phyloP scores from a whole-genome alignment of 2,113 vertebrate species.

The Lampris incognitus region DNA sequence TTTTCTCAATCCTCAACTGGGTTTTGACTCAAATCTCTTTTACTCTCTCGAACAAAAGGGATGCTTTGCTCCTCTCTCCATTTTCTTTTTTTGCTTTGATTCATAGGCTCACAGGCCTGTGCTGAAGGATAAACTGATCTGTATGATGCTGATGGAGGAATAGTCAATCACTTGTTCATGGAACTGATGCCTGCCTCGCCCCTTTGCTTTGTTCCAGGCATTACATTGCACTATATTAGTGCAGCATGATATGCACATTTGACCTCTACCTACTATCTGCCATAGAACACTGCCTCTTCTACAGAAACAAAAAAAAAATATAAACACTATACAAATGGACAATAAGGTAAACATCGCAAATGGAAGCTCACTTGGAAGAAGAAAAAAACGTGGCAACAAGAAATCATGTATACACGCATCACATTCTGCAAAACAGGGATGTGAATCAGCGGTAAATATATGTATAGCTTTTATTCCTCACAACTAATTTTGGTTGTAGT shows the following conservation, averaged over 20 bases:
- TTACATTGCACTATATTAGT: constrained; percentile 99
- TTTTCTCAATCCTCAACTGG: constrained; percentile 71
- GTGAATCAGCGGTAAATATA: constrained; percentile 63
- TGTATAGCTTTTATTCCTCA: constrained; percentile 70
- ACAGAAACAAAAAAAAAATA: constrained; percentile 49
- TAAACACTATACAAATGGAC: constrained; percentile 72
- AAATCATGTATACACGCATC: constrained; percentile 27
- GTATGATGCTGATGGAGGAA: constrained; percentile 76
- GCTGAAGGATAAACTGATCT: constrained; percentile 80
- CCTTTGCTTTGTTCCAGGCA: constrained; percentile 87
- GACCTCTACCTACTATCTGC: constrained; percentile 90
- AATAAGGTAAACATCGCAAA: constrained; percentile 53
- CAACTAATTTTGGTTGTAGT: constrained; percentile 74
- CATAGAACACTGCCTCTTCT: constrained; percentile 92
- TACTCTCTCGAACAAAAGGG: constrained; percentile 66
- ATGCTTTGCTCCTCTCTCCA: constrained; percentile 69
- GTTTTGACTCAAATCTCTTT: constrained; percentile 76
- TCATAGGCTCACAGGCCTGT: constrained; percentile 76
- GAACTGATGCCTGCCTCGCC: constrained; percentile 82
- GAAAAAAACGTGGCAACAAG: neutral
- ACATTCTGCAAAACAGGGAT: constrained; percentile 49
- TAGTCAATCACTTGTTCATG: constrained; percentile 81
- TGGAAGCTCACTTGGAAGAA: constrained; percentile 26
- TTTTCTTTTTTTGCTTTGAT: constrained; percentile 63
- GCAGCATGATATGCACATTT: constrained; percentile 96